Evolutionary conservation across 2,797 vertebrate genomes (phyloP).

Genomic region (Selene dorsalis): DNA sequence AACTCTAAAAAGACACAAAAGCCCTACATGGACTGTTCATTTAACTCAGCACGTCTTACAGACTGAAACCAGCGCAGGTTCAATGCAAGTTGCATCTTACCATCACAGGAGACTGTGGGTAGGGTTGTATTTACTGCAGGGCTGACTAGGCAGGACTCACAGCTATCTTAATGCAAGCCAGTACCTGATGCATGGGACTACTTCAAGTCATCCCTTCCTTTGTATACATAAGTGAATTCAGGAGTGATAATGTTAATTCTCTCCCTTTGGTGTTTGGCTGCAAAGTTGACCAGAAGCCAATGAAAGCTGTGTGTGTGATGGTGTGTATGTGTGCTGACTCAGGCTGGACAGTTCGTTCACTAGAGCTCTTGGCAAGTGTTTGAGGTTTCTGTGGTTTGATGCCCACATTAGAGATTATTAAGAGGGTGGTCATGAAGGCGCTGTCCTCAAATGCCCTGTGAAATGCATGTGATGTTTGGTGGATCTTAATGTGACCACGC

Average conservation of each 20-base stretch:
- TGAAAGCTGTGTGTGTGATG: not conserved
- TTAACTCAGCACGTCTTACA: slow-evolving; percentile 7
- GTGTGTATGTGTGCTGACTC: slow-evolving; percentile 20
- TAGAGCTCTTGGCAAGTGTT: slow-evolving; percentile 17
- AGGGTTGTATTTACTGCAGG: not conserved
- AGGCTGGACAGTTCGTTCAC: slow-evolving; percentile 7
- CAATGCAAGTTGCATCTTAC: slow-evolving; percentile 6
- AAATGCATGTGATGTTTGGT: not conserved
- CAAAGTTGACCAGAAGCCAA: slow-evolving; percentile 1
- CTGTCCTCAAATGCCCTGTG: not conserved
- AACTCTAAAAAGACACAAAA: slow-evolving; percentile 28
- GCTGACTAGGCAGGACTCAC: not conserved
- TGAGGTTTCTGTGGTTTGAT: slow-evolving; percentile 18
- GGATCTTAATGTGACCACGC: not conserved
- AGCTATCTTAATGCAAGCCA: not conserved
- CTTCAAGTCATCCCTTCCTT: not conserved
- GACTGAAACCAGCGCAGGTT: slow-evolving; percentile 6
- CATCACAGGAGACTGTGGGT: not conserved
- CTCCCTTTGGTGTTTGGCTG: slow-evolving; percentile 1
- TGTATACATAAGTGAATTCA: not conserved
- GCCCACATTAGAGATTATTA: slow-evolving; percentile 22
- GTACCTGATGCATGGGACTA: not conserved
- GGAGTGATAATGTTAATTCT: not conserved
- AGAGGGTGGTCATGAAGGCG: not conserved
- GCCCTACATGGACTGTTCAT: not conserved